Evolutionary conservation across 2,797 vertebrate genomes (phyloP).

Genomic region (Sebastes steindachneri): DNA sequence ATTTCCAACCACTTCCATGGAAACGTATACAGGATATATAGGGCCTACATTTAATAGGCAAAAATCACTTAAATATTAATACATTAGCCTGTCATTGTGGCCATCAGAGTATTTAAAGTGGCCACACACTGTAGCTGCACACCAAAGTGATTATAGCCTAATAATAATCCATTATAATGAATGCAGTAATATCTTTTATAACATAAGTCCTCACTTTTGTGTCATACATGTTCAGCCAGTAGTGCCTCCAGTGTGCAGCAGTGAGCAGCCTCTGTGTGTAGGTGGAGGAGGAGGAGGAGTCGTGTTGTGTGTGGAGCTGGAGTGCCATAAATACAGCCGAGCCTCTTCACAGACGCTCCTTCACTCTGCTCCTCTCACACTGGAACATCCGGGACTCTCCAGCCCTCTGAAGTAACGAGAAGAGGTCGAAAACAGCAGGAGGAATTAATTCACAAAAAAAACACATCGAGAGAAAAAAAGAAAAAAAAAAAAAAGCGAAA

Average conservation of each 20-base stretch:
- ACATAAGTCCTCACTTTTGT: not conserved
- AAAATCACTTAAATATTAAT: not conserved
- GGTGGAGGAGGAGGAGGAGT: conserved; percentile 11
- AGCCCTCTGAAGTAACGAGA: not conserved
- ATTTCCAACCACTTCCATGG: not conserved
- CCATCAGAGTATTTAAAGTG: not conserved
- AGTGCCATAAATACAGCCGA: conserved; percentile 47
- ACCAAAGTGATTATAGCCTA: not conserved
- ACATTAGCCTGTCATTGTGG: not conserved
- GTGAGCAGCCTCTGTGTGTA: not conserved
- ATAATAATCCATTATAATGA: not conserved
- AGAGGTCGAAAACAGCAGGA: conserved; percentile 12
- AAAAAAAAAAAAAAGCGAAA: not conserved
- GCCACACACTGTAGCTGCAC: not conserved
- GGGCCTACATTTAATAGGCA: not conserved
- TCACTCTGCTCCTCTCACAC: conserved; percentile 32
- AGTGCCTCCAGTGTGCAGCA: not conserved
- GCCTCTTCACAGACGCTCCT: conserved; percentile 32
- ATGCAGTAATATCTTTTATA: no score
- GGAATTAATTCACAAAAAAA: conserved; percentile 25
- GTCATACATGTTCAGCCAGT: not conserved
- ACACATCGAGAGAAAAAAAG: not conserved
- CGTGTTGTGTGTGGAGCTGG: conserved; percentile 14
- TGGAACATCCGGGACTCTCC: not conserved
- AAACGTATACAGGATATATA: not conserved